Conservation (phyloP, 2,797 vertebrate genomes). For the Platyrinchus mystaceus region DNA sequence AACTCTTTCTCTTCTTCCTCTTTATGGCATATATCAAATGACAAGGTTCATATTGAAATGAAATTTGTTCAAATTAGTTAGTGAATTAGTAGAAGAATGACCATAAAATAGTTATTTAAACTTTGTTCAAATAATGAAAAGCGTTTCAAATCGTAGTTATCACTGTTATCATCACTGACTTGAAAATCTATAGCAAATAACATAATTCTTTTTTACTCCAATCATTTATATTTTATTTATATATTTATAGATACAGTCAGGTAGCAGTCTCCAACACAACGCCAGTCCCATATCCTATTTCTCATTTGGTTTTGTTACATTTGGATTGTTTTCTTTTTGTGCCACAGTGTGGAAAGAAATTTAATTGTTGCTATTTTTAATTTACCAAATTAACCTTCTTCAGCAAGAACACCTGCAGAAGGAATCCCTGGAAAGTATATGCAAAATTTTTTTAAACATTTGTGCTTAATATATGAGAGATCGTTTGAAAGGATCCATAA, state of each 20-base stretch:
- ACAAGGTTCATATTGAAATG: slow-evolving; percentile 7
- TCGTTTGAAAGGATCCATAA: neutral
- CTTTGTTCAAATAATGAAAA: slow-evolving; percentile 4
- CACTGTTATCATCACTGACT: neutral
- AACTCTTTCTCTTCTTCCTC: slow-evolving; percentile 11
- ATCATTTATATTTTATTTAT: neutral
- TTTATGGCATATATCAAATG: neutral
- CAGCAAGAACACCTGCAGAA: neutral
- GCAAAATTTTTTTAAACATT: neutral
- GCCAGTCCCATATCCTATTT: neutral
- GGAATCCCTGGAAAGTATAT: neutral
- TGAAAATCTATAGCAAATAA: neutral
- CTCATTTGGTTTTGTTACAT: neutral
- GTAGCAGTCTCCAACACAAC: neutral
- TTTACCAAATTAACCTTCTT: neutral
- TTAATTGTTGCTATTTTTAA: neutral
- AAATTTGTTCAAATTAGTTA: neutral
- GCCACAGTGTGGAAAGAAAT: neutral
- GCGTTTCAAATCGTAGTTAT: neutral
- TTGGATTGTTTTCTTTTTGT: neutral
- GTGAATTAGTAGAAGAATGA: neutral
- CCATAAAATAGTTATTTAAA: neutral
- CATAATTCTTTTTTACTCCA: neutral
- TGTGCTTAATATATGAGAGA: neutral
- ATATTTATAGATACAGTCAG: neutral